phyloP scores from a whole-genome alignment of 2,113 vertebrate genomes.

The Otis tarda region DNA sequence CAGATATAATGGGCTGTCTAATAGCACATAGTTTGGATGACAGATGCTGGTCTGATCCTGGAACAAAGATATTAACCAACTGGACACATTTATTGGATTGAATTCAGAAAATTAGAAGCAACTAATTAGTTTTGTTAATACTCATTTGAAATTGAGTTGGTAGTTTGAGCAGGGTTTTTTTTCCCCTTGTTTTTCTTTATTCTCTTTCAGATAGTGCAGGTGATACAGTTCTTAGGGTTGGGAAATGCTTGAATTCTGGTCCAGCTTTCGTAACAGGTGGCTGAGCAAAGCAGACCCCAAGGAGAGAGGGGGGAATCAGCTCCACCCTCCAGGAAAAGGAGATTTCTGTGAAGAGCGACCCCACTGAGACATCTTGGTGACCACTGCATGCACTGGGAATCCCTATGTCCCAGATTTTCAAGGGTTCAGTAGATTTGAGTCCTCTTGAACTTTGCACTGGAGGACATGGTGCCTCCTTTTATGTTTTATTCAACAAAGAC shows the following conservation, averaged over 20 bases:
- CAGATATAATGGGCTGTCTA: conserved; percentile 14
- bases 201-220: not conserved
- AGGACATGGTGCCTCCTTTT: not conserved
- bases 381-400: not conserved
- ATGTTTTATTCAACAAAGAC: not conserved
- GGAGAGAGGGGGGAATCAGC: not conserved
- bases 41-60: not conserved
- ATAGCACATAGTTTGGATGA: not conserved
- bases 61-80: not conserved
- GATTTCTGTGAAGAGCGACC: not conserved
- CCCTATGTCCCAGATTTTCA: not conserved
- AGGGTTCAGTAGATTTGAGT: not conserved
- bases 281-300: not conserved
- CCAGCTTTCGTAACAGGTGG: not conserved
- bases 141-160: not conserved
- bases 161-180: not conserved
- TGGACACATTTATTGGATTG: not conserved
- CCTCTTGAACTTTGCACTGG: not conserved
- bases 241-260: not conserved
- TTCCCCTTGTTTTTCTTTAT: not conserved
- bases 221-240: not conserved
- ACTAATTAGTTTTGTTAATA: not conserved
- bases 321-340: not conserved
- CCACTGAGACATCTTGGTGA: not conserved
- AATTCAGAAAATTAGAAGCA: not conserved